phyloP scores from a whole-genome alignment of 1,140 invertebrate genomes.

The Philotrypesis tridentata region DNA sequence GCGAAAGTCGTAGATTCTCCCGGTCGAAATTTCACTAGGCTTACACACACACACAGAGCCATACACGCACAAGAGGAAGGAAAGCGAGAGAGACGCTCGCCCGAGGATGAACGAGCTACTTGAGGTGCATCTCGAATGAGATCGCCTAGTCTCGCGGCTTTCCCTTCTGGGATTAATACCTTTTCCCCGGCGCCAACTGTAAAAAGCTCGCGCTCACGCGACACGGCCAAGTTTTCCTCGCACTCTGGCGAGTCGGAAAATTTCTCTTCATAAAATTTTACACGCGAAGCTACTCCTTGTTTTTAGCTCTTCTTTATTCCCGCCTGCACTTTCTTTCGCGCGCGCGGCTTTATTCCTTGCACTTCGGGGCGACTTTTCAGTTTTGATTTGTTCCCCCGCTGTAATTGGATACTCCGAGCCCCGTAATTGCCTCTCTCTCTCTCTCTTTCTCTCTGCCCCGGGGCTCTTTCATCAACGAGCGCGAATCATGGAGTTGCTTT shows the following conservation, averaged over 20 bases:
- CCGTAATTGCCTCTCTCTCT: too few relatives aligned
- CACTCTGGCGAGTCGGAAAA: conserved; percentile 16
- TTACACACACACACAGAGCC: neutral
- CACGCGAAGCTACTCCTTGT: neutral
- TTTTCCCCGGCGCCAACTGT: conserved; percentile 1
- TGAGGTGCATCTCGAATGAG: conserved; percentile 60
- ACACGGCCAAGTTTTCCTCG: neutral
- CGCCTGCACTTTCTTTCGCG: neutral
- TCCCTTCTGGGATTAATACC: conserved; percentile 44
- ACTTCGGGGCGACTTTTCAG: neutral
- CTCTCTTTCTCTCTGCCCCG: too few relatives aligned
- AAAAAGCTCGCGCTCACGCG: conserved; percentile 8
- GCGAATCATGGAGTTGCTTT: too few relatives aligned
- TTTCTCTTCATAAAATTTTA: conserved; percentile 35
- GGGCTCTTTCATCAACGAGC: too few relatives aligned
- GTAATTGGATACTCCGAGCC: neutral
- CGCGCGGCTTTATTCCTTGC: neutral
- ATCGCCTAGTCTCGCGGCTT: conserved; percentile 47
- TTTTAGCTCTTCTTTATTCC: neutral
- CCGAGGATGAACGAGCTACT: conserved; percentile 58
- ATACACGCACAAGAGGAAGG: neutral
- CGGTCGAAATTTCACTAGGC: neutral
- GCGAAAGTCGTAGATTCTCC: neutral
- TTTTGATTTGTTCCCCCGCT: neutral
- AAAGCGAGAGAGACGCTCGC: neutral